Conservation (phyloP, 1,140 invertebrate species). For the Papilio machaon region DNA sequence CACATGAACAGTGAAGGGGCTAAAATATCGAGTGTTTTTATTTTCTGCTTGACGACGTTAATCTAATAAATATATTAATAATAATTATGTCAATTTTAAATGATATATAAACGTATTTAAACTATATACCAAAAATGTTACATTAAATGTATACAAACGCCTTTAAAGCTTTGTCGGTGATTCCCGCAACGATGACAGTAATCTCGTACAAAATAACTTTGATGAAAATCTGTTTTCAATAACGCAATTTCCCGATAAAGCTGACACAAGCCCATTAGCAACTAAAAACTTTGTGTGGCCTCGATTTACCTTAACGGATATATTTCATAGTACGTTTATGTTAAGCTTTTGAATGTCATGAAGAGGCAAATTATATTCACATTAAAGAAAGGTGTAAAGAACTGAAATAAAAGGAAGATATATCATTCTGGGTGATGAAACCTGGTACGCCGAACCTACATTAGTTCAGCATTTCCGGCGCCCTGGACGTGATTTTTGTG, state of each 20-base stretch:
- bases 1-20: too few relatives aligned
- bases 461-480: too few relatives aligned
- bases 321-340: neutral
- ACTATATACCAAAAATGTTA: neutral
- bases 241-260: conserved; percentile 16
- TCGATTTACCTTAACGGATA: conserved; percentile 3
- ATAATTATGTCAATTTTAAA: too few relatives aligned
- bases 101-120: neutral
- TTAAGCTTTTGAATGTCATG: neutral
- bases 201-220: conserved; percentile 11
- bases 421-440: too few relatives aligned
- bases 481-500: too few relatives aligned
- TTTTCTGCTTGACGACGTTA: too few relatives aligned
- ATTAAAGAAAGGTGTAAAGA: too few relatives aligned
- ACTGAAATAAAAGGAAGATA: too few relatives aligned
- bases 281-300: conserved; percentile 6
- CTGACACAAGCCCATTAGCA: conserved; percentile 17
- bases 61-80: too few relatives aligned
- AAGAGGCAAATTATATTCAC: too few relatives aligned
- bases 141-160: neutral
- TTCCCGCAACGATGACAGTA: neutral
- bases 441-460: too few relatives aligned
- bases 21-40: too few relatives aligned
- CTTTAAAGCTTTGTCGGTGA: neutral
- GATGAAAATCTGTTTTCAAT: conserved; percentile 19